These are phyloP conservation scores for Hozukius guyotensis DNA, from an alignment of 2,797 vertebrate genomes.

Conservation along the genomic window DNA sequence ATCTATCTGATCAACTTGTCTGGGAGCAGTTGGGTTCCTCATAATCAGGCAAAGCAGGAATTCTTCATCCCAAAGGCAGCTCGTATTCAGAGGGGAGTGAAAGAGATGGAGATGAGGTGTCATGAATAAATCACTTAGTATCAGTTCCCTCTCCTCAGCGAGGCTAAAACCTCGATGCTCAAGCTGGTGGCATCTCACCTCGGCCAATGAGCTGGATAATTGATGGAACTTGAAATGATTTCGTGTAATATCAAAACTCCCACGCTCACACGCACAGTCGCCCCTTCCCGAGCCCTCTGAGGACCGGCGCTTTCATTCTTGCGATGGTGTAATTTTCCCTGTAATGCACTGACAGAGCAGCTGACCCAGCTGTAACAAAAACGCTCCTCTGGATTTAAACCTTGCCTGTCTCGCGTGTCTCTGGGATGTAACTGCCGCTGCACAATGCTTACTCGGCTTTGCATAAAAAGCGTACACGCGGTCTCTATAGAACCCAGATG, in stretches of 20 bases:
- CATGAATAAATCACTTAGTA: constrained; percentile 53
- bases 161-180: constrained; percentile 26
- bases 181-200: constrained; percentile 37
- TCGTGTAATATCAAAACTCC: constrained; percentile 46
- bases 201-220: constrained; percentile 35
- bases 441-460: constrained; percentile 32
- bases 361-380: constrained; percentile 45
- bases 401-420: constrained; percentile 6
- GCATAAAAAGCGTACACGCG: constrained; percentile 14
- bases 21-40: neutral
- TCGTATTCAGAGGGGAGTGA: constrained; percentile 32
- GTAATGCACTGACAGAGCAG: constrained; percentile 40
- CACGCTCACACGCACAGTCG: constrained; percentile 1
- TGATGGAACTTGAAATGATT: constrained; percentile 49
- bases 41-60: constrained; percentile 19
- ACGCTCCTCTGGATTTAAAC: constrained; percentile 36
- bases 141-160: constrained; percentile 27
- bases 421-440: constrained; percentile 11
- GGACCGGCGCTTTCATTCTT: constrained; percentile 20
- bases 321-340: constrained; percentile 40
- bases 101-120: constrained; percentile 36
- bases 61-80: constrained; percentile 24
- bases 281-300: constrained; percentile 18
- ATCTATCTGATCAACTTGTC: neutral
- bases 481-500: constrained; percentile 48